These are phyloP conservation scores for Tinea semifulvella DNA, from an alignment of 2,888 invertebrate species.

Conservation along the genomic window DNA sequence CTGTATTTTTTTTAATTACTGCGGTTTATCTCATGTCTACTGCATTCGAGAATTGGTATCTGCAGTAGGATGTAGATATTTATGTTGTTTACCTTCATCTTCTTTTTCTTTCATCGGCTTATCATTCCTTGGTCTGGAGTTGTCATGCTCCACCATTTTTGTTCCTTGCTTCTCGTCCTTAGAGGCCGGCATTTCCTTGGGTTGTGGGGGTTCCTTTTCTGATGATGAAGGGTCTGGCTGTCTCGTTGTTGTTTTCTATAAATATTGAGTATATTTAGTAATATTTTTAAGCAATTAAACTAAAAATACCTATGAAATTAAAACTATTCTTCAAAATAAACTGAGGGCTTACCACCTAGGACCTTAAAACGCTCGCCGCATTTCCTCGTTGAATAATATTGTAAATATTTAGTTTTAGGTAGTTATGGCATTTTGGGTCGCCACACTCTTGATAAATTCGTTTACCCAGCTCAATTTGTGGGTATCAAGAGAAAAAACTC, in stretches of 20 bases:
- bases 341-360: no score
- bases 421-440: no score
- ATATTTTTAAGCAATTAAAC: no score
- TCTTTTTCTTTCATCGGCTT: slow-evolving; percentile 40
- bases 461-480: no score
- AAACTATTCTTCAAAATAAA: no score
- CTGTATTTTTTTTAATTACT: background rate
- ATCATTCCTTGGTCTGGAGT: slow-evolving; percentile 36
- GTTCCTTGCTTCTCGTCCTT: slow-evolving; percentile 35
- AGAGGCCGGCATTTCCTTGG: slow-evolving; percentile 41
- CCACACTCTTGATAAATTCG: no score
- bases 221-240: slow-evolving; percentile 50
- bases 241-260: slow-evolving; percentile 51
- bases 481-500: no score
- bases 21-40: background rate
- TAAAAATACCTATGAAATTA: no score
- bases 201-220: slow-evolving; percentile 41
- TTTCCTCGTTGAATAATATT: no score
- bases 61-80: background rate
- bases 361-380: no score
- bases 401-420: no score
- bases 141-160: slow-evolving; percentile 35
- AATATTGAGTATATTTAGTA: slow-evolving; percentile 16
- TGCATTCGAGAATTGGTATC: background rate
- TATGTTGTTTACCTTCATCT: slow-evolving; percentile 29